Evolutionary conservation across 2,888 invertebrate genomes (phyloP).

Genomic region (Drosophila atripex): DNA sequence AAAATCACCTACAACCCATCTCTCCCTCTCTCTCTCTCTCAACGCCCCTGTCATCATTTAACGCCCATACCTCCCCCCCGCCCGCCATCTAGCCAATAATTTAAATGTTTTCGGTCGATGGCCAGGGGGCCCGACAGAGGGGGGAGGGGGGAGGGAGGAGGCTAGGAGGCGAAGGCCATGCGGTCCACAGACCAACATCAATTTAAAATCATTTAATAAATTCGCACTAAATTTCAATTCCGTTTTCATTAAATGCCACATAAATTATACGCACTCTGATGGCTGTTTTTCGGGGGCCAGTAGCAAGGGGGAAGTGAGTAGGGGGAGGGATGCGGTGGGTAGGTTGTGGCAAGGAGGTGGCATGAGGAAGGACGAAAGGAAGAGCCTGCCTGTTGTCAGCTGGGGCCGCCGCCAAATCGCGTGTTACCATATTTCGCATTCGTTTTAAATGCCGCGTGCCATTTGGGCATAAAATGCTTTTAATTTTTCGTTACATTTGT

Average conservation of each 20-base stretch:
- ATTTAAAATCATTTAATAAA: constrained; percentile 80
- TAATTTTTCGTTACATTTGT: constrained; percentile 73
- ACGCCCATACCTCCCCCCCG: constrained; percentile 19
- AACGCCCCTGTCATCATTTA: constrained; percentile 19
- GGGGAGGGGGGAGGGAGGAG: too few species aligned
- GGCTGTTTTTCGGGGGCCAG: constrained; percentile 6
- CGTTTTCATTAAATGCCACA: constrained; percentile 80
- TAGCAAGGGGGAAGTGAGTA: background rate
- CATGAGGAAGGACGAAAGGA: background rate
- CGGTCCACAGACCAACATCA: constrained; percentile 60
- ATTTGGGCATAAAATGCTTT: constrained; percentile 77
- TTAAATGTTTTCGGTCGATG: constrained; percentile 31
- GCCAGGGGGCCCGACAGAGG: too few species aligned
- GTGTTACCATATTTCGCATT: constrained; percentile 76
- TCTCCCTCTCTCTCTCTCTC: background rate
- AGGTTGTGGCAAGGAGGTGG: background rate
- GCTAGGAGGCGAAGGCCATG: constrained; percentile 10
- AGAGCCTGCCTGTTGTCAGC: constrained; percentile 9
- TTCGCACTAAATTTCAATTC: constrained; percentile 79
- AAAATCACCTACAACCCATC: too few species aligned
- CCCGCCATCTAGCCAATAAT: constrained; percentile 33
- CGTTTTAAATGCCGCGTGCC: constrained; percentile 72
- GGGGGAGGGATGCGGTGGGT: background rate
- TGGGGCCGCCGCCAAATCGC: constrained; percentile 63
- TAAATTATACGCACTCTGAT: constrained; percentile 72